These are phyloP conservation scores for Nyctereutes procyonoides DNA, from an alignment of 2,113 vertebrate species.

Conservation along the genomic window DNA sequence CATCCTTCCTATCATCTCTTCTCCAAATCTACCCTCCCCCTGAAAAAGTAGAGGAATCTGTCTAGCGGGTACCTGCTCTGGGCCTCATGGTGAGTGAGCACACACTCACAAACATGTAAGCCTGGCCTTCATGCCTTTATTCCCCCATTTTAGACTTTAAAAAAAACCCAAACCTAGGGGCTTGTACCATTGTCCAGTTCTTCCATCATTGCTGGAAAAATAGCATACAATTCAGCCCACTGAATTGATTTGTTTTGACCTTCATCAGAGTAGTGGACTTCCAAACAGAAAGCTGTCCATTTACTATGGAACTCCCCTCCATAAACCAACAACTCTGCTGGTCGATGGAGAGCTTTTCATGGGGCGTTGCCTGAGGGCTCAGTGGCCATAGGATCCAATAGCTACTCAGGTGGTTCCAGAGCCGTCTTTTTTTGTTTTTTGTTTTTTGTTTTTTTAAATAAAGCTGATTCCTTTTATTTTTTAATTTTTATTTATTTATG, in stretches of 20 bases:
- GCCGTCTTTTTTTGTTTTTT: too few species aligned
- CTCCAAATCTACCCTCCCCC: background rate
- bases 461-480: too few species aligned
- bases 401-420: background rate
- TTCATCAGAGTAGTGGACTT: background rate
- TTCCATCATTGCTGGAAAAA: background rate
- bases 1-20: background rate
- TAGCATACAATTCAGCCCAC: background rate
- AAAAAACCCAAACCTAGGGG: background rate
- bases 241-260: background rate
- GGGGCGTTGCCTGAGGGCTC: background rate
- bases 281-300: background rate
- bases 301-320: background rate
- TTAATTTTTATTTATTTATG: too few species aligned
- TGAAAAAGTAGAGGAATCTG: background rate
- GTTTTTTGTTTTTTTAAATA: too few species aligned
- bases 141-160: background rate
- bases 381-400: background rate
- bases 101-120: background rate
- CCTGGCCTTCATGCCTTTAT: background rate
- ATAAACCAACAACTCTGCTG: background rate
- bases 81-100: background rate
- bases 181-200: background rate
- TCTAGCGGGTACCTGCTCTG: background rate
- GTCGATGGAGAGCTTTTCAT: background rate